Conservation (phyloP, 1,140 invertebrate species). For the Philaenus spumarius region DNA sequence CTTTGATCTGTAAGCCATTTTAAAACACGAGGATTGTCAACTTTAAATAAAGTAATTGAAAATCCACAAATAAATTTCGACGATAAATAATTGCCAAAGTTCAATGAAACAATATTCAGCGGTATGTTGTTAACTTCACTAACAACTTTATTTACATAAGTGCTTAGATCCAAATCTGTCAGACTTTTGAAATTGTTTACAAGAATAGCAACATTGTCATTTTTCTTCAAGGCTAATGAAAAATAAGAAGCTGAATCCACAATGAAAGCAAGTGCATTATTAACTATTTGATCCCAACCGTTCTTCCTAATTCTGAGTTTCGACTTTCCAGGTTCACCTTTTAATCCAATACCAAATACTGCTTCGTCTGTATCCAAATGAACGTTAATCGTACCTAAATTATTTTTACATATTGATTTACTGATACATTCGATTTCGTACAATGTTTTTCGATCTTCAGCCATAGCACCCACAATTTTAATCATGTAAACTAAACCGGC, state of each 20-base stretch:
- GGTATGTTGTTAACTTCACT: not conserved
- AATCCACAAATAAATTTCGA: not conserved
- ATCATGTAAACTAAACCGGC: conserved; percentile 52
- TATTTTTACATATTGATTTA: conserved; percentile 28
- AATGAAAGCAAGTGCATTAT: not conserved
- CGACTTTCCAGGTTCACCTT: not conserved
- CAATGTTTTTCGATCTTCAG: conserved; percentile 47
- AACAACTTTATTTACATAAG: not conserved
- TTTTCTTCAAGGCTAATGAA: not conserved
- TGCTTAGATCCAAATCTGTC: not conserved
- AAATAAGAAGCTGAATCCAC: not conserved
- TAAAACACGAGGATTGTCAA: not conserved
- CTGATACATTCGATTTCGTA: conserved; percentile 40
- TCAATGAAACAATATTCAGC: not conserved
- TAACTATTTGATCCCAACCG: not conserved
- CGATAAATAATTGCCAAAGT: not conserved
- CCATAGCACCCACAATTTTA: conserved; percentile 62
- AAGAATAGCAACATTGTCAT: not conserved
- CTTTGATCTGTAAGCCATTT: not conserved
- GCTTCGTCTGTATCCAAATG: not conserved
- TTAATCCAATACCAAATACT: not conserved
- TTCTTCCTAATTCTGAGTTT: not conserved
- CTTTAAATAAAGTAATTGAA: conserved; percentile 8
- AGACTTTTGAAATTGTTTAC: conserved; percentile 4
- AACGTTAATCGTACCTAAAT: not conserved